Evolutionary conservation across 2,113 vertebrate genomes (phyloP).

Genomic region (Micronycteris hirsuta): DNA sequence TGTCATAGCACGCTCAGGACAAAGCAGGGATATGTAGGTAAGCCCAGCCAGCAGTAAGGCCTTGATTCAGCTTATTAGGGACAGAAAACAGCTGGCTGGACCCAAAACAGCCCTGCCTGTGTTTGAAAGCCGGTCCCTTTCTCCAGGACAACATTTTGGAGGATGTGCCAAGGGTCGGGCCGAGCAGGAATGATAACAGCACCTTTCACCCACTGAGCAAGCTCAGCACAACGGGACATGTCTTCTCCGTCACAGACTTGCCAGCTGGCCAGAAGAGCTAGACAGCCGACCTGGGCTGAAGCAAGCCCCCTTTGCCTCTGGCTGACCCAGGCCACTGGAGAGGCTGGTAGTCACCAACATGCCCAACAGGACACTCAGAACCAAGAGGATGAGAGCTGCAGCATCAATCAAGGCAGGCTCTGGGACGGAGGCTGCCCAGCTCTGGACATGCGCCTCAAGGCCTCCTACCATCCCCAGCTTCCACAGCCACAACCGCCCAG

Average conservation of each 20-base stretch:
- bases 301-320: background rate
- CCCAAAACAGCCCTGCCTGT: background rate
- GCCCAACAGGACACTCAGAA: background rate
- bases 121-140: slow-evolving; percentile 24
- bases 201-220: slow-evolving; percentile 40
- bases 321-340: background rate
- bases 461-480: background rate
- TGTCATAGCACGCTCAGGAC: background rate
- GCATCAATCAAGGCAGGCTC: background rate
- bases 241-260: slow-evolving; percentile 5
- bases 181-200: slow-evolving; percentile 22
- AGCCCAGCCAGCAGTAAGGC: background rate
- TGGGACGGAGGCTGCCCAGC: background rate
- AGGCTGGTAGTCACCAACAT: background rate
- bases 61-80: slow-evolving; percentile 14
- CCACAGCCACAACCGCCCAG: background rate
- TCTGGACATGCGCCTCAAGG: background rate
- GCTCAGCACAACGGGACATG: background rate
- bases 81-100: slow-evolving; percentile 12
- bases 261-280: background rate
- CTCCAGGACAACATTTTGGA: slow-evolving; percentile 17
- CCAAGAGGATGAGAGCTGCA: background rate
- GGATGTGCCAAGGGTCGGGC: background rate
- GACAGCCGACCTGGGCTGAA: background rate
- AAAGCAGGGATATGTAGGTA: background rate